A percentile compares a stretch with the other conserved stretches of the same genome.
Conservation (phyloP, 2,888 invertebrate genomes). For the Cheilosia vulpina region DNA sequence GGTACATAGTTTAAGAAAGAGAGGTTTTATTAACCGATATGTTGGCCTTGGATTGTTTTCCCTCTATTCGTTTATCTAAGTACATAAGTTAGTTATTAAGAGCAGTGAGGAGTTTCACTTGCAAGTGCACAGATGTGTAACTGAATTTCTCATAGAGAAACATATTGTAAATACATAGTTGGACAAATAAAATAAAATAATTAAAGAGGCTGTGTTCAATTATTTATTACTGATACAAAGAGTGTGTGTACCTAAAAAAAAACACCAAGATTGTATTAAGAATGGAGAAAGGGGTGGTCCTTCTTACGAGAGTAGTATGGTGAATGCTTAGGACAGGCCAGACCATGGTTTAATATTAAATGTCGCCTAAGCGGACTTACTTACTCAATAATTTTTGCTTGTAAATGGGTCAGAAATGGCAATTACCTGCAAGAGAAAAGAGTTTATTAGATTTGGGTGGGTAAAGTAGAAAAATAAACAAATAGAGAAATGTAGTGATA, state of each 20-base stretch:
- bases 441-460: neutral
- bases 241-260: neutral
- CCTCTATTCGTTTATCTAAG: too few species aligned
- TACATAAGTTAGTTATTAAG: too few species aligned
- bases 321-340: slow-evolving; percentile 4
- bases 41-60: too few species aligned
- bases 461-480: neutral
- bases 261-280: slow-evolving; percentile 1
- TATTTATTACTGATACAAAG: too few species aligned
- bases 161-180: too few species aligned
- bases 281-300: slow-evolving; percentile 58
- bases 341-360: neutral
- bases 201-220: too few species aligned
- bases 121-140: too few species aligned
- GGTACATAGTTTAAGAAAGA: too few species aligned
- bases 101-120: too few species aligned
- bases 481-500: neutral
- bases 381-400: neutral
- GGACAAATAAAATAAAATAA: too few species aligned
- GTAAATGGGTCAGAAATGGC: neutral
- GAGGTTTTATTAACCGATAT: too few species aligned
- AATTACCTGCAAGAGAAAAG: neutral
- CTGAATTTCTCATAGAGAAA: too few species aligned
- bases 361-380: neutral
- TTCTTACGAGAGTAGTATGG: slow-evolving; percentile 48